These are phyloP conservation scores for Otus sunia DNA, from an alignment of 2,113 vertebrate species.

Conservation along the genomic window DNA sequence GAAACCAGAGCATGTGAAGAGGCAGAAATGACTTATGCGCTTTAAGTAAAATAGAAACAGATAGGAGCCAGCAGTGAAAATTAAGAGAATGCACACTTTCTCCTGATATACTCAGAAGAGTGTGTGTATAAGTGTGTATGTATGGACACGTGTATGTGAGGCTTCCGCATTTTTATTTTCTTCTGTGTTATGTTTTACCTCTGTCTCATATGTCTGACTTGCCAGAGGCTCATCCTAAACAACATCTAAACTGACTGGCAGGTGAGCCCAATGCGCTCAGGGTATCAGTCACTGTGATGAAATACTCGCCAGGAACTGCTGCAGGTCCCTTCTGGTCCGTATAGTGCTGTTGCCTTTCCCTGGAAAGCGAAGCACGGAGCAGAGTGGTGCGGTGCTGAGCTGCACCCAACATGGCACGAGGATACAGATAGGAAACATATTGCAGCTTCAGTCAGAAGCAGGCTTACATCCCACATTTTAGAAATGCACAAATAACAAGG, in stretches of 20 bases:
- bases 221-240: background rate
- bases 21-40: background rate
- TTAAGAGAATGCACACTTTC: background rate
- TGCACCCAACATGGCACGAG: fast-evolving
- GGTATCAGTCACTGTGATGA: background rate
- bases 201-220: background rate
- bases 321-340: background rate
- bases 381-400: background rate
- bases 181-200: background rate
- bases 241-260: background rate
- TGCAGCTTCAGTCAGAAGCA: background rate
- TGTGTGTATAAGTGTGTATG: background rate
- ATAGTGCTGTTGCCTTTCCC: background rate
- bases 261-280: background rate
- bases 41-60: background rate
- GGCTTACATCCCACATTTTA: background rate
- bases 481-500: background rate
- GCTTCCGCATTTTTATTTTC: background rate
- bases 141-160: fast-evolving
- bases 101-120: background rate
- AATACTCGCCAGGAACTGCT: background rate
- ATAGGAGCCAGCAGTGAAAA: background rate
- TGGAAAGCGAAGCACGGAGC: background rate
- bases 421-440: background rate
- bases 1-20: background rate